Percentiles rank a stretch among this genome's conserved stretches.
Evolutionary conservation across 92 coral and sea anemone genomes (phyloP).

Genomic region (Parazoanthus darwini): DNA sequence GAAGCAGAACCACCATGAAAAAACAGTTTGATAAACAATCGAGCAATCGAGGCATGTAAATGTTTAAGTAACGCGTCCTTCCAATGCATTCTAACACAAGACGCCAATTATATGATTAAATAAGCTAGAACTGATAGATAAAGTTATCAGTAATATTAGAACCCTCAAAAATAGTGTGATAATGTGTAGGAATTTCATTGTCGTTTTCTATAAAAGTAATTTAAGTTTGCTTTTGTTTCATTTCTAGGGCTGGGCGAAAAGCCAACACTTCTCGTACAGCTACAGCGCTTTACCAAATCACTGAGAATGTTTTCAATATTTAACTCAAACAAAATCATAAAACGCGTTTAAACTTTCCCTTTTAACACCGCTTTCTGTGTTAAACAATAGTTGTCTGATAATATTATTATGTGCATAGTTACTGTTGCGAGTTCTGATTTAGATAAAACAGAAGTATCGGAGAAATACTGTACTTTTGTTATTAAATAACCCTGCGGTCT

Average conservation of each 20-base stretch:
- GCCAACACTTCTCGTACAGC: not conserved
- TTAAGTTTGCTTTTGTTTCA: not conserved
- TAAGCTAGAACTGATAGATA: not conserved
- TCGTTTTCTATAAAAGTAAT: not conserved
- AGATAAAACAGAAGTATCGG: too few relatives aligned
- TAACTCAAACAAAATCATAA: not conserved
- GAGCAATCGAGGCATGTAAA: not conserved
- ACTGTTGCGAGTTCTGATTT: not conserved
- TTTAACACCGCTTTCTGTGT: not conserved
- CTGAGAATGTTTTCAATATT: not conserved
- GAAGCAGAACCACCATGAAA: not conserved
- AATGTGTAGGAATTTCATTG: not conserved
- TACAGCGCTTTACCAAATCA: not conserved
- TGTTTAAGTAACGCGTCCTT: conserved; percentile 21
- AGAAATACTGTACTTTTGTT: not conserved
- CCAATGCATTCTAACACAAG: not conserved
- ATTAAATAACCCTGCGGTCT: not conserved
- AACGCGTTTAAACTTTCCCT: not conserved
- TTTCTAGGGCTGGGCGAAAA: not conserved
- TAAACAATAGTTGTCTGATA: not conserved
- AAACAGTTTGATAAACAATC: conserved; percentile 2
- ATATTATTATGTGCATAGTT: too few relatives aligned
- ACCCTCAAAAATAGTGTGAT: not conserved
- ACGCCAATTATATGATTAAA: not conserved
- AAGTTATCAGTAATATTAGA: not conserved